These are phyloP conservation scores for Tricholauxania praeusta DNA, from an alignment of 2,888 invertebrate genomes.

Conservation along the genomic window DNA sequence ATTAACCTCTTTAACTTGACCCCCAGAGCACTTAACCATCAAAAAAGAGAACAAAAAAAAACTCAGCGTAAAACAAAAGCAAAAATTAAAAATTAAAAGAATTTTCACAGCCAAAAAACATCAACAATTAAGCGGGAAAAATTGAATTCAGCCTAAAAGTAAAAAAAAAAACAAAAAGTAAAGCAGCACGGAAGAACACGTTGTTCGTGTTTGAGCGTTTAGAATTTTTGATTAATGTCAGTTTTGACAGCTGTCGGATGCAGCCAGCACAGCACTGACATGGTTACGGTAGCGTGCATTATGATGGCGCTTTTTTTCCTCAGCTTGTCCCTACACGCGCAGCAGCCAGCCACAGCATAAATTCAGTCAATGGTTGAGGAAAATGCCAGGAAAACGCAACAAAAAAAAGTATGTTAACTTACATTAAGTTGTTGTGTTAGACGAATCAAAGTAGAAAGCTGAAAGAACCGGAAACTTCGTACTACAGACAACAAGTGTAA, in stretches of 20 bases:
- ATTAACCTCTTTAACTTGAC: conserved; percentile 13
- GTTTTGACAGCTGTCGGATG: conserved; percentile 29
- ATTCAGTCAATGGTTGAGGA: too few relatives aligned
- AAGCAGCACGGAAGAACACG: not conserved
- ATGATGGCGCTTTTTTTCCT: not conserved
- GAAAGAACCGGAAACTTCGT: too few relatives aligned
- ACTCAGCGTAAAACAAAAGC: too few relatives aligned
- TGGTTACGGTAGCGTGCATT: conserved; percentile 21
- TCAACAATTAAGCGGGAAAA: not conserved
- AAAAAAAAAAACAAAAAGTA: not conserved
- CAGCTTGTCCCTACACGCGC: too few relatives aligned
- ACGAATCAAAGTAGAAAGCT: too few relatives aligned
- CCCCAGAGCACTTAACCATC: not conserved
- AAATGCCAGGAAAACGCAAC: too few relatives aligned
- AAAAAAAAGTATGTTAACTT: too few relatives aligned
- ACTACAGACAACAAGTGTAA: too few relatives aligned
- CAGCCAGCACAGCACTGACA: not conserved
- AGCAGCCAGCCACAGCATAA: too few relatives aligned
- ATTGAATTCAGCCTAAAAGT: not conserved
- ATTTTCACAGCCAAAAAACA: too few relatives aligned
- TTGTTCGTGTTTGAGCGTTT: conserved; percentile 1
- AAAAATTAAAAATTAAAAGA: too few relatives aligned
- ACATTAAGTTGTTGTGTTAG: too few relatives aligned
- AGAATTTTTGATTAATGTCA: conserved; percentile 32
- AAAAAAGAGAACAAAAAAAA: not conserved